phyloP scores from a whole-genome alignment of 1,140 invertebrate genomes.

The Tetramorium alpestre region DNA sequence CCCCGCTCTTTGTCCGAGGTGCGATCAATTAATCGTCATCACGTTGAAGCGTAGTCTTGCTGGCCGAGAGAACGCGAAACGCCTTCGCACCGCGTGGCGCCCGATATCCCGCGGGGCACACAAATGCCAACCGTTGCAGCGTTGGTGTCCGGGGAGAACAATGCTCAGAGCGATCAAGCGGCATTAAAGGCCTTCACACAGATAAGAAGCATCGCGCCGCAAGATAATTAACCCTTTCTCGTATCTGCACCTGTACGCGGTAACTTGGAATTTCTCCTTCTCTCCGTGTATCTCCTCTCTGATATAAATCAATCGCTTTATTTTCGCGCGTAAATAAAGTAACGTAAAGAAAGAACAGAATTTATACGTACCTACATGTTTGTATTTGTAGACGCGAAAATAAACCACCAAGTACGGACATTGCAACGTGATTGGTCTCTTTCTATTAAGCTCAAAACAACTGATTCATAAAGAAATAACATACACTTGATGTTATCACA shows the following conservation, averaged over 20 bases:
- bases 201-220: constrained; percentile 20
- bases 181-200: constrained; percentile 24
- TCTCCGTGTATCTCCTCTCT: not conserved
- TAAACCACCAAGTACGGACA: not conserved
- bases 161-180: constrained; percentile 28
- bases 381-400: not conserved
- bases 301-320: not conserved
- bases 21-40: constrained; percentile 57
- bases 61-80: constrained; percentile 6
- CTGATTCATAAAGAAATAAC: constrained; percentile 55
- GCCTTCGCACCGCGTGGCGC: not conserved
- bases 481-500: constrained; percentile 40
- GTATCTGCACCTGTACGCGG: not conserved
- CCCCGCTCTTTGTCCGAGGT: constrained; percentile 17
- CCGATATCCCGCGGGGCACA: constrained; percentile 11
- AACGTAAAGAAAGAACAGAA: not conserved
- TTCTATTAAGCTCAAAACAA: constrained; percentile 37
- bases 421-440: not conserved
- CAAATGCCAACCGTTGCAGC: constrained; percentile 18
- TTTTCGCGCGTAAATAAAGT: not conserved
- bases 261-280: not conserved
- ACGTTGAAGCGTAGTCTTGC: constrained; percentile 8
- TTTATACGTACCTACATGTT: not conserved
- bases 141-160: constrained; percentile 16
- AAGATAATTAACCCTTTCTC: constrained; percentile 21